Evolutionary conservation across 1,140 invertebrate species (phyloP), one percentile per base, ranked within the genome.

Genomic region (Pogonognathellus flavescens): DNA sequence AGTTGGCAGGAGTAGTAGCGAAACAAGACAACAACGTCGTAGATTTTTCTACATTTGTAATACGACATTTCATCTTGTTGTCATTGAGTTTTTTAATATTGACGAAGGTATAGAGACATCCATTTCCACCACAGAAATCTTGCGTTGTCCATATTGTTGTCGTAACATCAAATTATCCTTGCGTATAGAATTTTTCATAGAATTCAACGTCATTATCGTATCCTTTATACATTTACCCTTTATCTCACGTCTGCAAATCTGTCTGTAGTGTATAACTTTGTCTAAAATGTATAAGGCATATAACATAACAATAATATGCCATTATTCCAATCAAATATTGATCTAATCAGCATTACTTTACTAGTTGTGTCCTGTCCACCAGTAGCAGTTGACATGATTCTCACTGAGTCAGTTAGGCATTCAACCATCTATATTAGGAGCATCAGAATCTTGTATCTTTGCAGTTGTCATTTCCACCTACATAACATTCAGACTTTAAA

Each of bases 381-480:
- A 41, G 31, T 41, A 41, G 31, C 31, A 41, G 1, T 41, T 41
- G 31, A 41, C 31, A 41, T 41, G 31, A 41, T 41, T 41, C 31
- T 41, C 31, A 41, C 31, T 41, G 31, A 41, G 31, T 41, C 31
- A 62, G 60, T 62, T 11, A 25, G 20, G 18, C 7, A 25, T 41
- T 41, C 31, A 41, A 41, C 31, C 31, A 6, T 41, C 60, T 62
- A 62, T 62, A 62, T 62, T 62, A 62, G 60, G 60, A 62, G 25
- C 60, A 62, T 62, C 60, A 62, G 13, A 62, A 18, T 41, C 31
- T 41, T 22, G 25, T 62, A 18, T 62, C 60, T 62, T 62, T 62
- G 31, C 18, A 62, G 60, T 62, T 62, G 60, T 62, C 60, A 62
- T 62, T 62, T n/a, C 60, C 60, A 62, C 60, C 60, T 62, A 62